These are phyloP conservation scores for Knipowitschia caucasica DNA, from an alignment of 2,797 vertebrate genomes.

Conservation along the genomic window DNA sequence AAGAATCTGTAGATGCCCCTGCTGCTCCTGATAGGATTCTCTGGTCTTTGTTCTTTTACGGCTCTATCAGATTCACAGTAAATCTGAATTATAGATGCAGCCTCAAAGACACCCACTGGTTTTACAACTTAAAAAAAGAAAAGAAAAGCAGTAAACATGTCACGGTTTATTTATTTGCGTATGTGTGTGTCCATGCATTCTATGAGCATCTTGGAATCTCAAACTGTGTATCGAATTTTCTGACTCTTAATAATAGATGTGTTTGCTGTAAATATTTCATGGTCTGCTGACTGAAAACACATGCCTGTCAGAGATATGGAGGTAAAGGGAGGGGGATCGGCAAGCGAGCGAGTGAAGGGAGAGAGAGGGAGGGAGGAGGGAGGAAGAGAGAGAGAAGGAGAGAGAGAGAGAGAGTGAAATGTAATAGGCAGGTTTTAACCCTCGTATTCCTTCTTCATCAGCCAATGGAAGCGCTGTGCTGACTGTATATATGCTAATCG, in stretches of 20 bases:
- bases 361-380: constrained; percentile 9
- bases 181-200: constrained; percentile 17
- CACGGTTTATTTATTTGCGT: constrained; percentile 3
- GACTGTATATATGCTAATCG: constrained; percentile 33
- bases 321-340: constrained; percentile 24
- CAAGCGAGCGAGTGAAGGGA: constrained; percentile 21
- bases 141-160: constrained; percentile 25
- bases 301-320: constrained; percentile 61
- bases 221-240: constrained; percentile 62
- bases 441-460: constrained; percentile 24
- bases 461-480: constrained; percentile 7
- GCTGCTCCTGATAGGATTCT: constrained; percentile 27
- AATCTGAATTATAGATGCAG: constrained; percentile 43
- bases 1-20: constrained; percentile 30
- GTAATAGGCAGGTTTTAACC: constrained; percentile 45
- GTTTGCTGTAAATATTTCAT: constrained; percentile 77
- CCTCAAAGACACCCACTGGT: constrained; percentile 18
- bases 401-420: constrained; percentile 53
- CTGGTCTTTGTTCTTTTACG: constrained; percentile 2
- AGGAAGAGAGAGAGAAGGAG: constrained; percentile 15
- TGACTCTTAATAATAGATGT: constrained; percentile 72
- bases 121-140: neutral
- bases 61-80: constrained; percentile 14
- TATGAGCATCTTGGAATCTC: constrained; percentile 44
- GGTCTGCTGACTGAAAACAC: constrained; percentile 66